Percentiles rank a stretch among this genome's conserved stretches.
These are phyloP conservation scores for Caenorhabditis sp. DNA, from an alignment of 2,888 invertebrate species.

Conservation along the genomic window DNA sequence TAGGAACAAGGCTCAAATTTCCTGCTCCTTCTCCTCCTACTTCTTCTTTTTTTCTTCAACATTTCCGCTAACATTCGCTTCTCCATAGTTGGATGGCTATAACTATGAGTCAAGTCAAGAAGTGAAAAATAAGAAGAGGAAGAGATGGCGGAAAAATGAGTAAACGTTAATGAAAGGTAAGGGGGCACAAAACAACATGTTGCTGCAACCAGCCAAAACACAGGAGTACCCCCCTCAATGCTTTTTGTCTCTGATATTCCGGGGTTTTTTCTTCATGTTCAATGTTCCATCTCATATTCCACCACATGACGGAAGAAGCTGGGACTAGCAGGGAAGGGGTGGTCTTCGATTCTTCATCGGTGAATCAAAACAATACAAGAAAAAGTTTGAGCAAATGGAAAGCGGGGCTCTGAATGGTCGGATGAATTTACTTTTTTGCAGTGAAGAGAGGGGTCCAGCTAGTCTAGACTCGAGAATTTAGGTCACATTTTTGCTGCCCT, in stretches of 20 bases:
- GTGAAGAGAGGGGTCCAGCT: neutral
- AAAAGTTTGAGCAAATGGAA: neutral
- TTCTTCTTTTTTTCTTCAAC: no score
- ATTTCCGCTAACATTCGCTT: no score
- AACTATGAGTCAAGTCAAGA: no score
- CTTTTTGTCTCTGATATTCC: slow-evolving; percentile 17
- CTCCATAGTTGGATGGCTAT: neutral
- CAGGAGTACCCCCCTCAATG: neutral
- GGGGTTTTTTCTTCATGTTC: slow-evolving; percentile 29
- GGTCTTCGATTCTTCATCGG: neutral
- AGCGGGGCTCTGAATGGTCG: slow-evolving; percentile 3
- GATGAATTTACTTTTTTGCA: slow-evolving; percentile 6
- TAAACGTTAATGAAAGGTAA: neutral
- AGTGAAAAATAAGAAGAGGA: neutral
- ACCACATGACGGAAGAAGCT: no score
- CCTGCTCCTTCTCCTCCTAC: no score
- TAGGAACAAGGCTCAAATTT: no score
- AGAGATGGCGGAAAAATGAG: neutral
- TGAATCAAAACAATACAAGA: slow-evolving; percentile 10
- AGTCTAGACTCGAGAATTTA: no score
- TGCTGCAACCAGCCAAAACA: neutral
- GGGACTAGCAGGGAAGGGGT: neutral
- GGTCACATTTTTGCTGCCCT: no score
- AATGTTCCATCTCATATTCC: slow-evolving; percentile 59
- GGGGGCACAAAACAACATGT: neutral